Base-by-base conservation (phyloP, 1,140 invertebrate genomes). In the Micrasema minimum region DNA sequence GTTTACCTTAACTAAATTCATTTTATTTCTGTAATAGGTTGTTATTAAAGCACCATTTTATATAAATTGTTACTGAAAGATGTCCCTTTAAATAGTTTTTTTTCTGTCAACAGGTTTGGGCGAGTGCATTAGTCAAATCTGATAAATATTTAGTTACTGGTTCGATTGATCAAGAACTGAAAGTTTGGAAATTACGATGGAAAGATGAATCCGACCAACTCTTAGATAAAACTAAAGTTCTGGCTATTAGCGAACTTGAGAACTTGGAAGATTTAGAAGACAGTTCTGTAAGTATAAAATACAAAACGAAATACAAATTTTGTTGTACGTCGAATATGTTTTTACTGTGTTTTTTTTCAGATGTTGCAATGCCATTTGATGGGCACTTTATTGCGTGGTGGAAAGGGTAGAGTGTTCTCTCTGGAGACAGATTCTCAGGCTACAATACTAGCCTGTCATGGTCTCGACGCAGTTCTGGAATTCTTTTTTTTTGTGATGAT, bases 61-160 rank as follows among this genome's bases (percentile, higher is more conserved):
- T n/a, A n/a, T n/a, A n/a, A n/a, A n/a, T n/a, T n/a, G n/a, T n/a
- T n/a, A n/a, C n/a, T n/a, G n/a, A n/a, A n/a, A n/a, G n/a, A n/a
- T n/a, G n/a, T n/a, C n/a, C n/a, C n/a, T n/a, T n/a, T n/a, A n/a
- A n/a, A n/a, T n/a, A n/a, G n/a, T n/a, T n/a, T n/a, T n/a, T n/a
- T n/a, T n/a, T n/a, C n/a, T n/a, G n/a, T n/a, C n/a, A 81, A 38
- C 72, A 94, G 92, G 89, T 99, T 23, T 98, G 95, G 91, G 88
- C 90, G 71, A 88, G 97, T 76, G 87, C 88, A n/a, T 80, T 99
- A 26, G 78, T 93, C 20, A 91, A 91, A 78, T 83, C 94, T 74
- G 93, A 93, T 74, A 87, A 88, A 71, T 90, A 94, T 78, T 85
- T 99, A 69, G 88, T 99, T 18, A 94, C 94, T 41, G 97, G 96